phyloP scores from a whole-genome alignment of 2,797 vertebrate species.

The Emydoidea blandingii region DNA sequence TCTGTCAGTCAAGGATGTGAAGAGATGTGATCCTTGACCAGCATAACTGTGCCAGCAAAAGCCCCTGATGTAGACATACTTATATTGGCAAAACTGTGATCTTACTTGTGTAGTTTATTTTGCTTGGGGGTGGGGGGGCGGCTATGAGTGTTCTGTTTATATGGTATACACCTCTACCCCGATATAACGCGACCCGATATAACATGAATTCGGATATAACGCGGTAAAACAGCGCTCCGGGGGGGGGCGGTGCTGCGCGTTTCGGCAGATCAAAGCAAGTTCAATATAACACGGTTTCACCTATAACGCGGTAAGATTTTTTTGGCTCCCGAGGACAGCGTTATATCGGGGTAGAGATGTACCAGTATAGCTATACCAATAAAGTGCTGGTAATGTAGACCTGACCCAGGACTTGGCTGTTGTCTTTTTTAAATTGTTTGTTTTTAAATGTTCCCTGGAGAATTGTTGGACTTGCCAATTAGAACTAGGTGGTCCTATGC shows the following conservation, averaged over 20 bases:
- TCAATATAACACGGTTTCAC: no score
- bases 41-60: not conserved
- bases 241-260: no score
- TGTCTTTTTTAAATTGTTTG: not conserved
- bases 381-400: not conserved
- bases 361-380: not conserved
- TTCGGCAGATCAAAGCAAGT: no score
- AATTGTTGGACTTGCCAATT: not conserved
- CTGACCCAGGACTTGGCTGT: not conserved
- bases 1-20: not conserved
- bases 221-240: no score
- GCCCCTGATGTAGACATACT: accelerated
- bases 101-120: not conserved
- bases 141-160: not conserved
- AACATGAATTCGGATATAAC: no score
- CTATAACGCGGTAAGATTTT: no score
- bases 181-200: no score
- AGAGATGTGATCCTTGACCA: not conserved
- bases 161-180: not conserved
- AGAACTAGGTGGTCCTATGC: not conserved
- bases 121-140: not conserved
- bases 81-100: not conserved
- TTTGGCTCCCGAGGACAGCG: no score
- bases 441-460: not conserved
- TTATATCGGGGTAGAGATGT: no score